Base-by-base conservation (phyloP, 2,113 vertebrate genomes). In the Pachycephala philippinensis region DNA sequence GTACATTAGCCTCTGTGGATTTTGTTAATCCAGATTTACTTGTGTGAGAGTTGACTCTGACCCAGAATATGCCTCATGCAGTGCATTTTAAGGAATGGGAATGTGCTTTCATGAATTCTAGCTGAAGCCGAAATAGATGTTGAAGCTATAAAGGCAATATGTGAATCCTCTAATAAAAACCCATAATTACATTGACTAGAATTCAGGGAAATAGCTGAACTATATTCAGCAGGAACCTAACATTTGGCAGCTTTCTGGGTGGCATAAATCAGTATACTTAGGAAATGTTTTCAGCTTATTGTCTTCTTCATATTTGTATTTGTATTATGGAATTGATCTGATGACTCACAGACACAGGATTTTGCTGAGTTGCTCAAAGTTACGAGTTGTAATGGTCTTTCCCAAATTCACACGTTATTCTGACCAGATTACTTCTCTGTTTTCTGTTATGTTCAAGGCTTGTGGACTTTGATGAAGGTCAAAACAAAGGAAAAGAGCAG, bases 11-110 rank as follows among this genome's bases (percentile, higher is more conserved):
- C 76, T 95, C 71, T 87, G 47, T 91, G 80, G 85, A 89, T 96
- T 97, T 96, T 90, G 78, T 94, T 96, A 96, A 96, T 96, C 95
- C 83, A 90, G 93, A 95, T 96, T 95, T 94, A 94, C 89, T 96
- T 94, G 76, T 90, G 56, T 89, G 80, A 89, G 89, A 84, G 65
- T 94, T 92, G 81, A 90, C 71, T 96, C 64, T 92, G 90, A 91
- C 90, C 90, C 85, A 86, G 79, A 95, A 93, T 45, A 15, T 90
- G 76, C 53, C 76, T 93, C 79, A 71, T 89, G 49, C 83, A 92
- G 52, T 80, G 56, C 83, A 64, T 90, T 93, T 90, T 80, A 93
- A 90, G 89, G 83, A 87, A 57, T 57, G n/a, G 35, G 49, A 52
- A 92, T 37, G 26, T 77, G 26, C 69, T 93, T 71, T 69, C 83